Evolutionary conservation across 2,113 vertebrate genomes (phyloP).

Genomic region (Etia nguti): DNA sequence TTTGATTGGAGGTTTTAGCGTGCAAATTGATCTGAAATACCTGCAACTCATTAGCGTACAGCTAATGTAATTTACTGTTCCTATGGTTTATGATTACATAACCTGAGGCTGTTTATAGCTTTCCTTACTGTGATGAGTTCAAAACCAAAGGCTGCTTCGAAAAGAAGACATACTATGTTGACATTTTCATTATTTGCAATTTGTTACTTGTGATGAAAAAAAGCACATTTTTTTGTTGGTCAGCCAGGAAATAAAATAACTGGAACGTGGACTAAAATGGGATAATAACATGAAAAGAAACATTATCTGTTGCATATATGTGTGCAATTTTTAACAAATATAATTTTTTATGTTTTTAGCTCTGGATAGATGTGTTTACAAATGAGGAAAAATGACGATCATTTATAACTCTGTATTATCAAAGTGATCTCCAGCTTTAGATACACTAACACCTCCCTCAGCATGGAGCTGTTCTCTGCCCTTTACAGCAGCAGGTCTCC

Average conservation of each 20-base stretch:
- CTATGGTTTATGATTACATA: neutral
- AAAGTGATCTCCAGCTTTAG: neutral
- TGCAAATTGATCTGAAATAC: neutral
- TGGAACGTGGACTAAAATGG: neutral
- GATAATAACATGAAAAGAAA: too few species aligned
- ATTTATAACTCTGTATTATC: neutral
- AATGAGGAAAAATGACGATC: neutral
- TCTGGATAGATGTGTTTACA: neutral
- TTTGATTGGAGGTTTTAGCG: neutral
- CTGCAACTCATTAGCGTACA: neutral
- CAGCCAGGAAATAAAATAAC: neutral
- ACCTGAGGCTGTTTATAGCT: neutral
- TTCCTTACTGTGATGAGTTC: neutral
- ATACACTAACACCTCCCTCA: neutral
- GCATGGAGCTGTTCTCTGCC: conserved; percentile 8
- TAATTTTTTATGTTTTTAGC: neutral
- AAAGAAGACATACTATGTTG: neutral
- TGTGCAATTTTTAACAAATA: too few species aligned
- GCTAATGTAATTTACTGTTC: neutral
- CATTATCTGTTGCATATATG: too few species aligned
- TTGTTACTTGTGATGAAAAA: neutral
- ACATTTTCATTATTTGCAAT: neutral
- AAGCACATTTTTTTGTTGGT: neutral
- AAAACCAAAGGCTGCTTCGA: neutral
- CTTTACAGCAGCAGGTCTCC: conserved; percentile 1